Percentiles rank a stretch among this genome's conserved stretches.
Evolutionary conservation across 2,797 vertebrate genomes (phyloP).

Genomic region (Otolemur crassicaudatus): DNA sequence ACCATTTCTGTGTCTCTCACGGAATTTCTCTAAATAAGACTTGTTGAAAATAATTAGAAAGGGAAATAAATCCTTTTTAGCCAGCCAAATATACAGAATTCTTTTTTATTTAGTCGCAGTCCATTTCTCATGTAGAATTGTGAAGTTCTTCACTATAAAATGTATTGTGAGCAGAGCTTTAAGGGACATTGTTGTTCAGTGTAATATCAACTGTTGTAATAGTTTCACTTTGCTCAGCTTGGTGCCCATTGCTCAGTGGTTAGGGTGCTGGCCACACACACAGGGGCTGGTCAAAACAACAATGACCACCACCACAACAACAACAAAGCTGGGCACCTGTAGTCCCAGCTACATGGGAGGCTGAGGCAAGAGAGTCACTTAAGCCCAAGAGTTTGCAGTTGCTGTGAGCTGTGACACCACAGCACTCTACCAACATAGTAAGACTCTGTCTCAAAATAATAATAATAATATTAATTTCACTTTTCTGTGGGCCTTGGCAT

Average conservation of each 20-base stretch:
- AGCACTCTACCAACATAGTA: too few species aligned
- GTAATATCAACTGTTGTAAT: constrained; percentile 40
- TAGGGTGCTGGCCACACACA: too few species aligned
- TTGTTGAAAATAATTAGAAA: constrained; percentile 69
- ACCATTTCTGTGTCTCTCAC: constrained; percentile 38
- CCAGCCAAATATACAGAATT: neutral
- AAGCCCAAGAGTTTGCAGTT: too few species aligned
- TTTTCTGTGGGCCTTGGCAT: constrained; percentile 56
- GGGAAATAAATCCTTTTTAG: constrained; percentile 56
- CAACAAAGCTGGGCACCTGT: too few species aligned
- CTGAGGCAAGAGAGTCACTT: too few species aligned
- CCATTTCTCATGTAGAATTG: constrained; percentile 56
- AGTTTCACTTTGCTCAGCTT: neutral
- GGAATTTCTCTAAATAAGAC: constrained; percentile 25
- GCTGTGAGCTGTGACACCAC: too few species aligned
- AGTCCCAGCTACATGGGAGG: too few species aligned
- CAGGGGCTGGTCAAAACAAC: too few species aligned
- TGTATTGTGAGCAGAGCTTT: constrained; percentile 50
- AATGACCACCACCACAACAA: too few species aligned
- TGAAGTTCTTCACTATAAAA: constrained; percentile 64
- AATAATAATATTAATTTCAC: constrained; percentile 40
- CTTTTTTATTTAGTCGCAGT: constrained; percentile 51
- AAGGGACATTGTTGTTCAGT: constrained; percentile 73
- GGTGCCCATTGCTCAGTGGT: too few species aligned
- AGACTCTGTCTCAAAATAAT: neutral